A percentile compares a stretch with the other conserved stretches of the same genome.
Evolutionary conservation across 2,797 vertebrate species (phyloP).

Genomic region (Numenius phaeopus): DNA sequence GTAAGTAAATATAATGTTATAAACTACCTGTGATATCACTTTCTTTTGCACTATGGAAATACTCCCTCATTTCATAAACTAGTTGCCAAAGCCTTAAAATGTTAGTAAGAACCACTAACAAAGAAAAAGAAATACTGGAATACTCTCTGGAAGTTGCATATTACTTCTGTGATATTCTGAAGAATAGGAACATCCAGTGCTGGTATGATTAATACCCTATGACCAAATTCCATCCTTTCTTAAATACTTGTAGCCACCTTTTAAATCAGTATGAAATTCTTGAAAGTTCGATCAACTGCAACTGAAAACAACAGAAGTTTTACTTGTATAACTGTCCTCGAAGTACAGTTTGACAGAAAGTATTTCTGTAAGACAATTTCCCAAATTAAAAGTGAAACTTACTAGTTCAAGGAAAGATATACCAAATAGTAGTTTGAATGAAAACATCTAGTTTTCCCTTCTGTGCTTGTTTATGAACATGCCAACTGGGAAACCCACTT

Average conservation of each 20-base stretch:
- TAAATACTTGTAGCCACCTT: background rate
- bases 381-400: background rate
- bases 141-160: background rate
- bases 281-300: background rate
- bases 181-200: background rate
- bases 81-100: background rate
- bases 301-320: background rate
- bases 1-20: background rate
- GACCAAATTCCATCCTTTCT: background rate
- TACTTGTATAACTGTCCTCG: background rate
- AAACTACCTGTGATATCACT: background rate
- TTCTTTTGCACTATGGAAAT: background rate
- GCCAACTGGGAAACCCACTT: conserved; percentile 18
- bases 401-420: background rate
- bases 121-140: background rate
- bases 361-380: background rate
- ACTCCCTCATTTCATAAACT: background rate
- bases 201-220: background rate
- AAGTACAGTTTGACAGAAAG: background rate
- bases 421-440: background rate
- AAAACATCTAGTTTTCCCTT: conserved; percentile 1
- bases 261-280: background rate
- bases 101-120: background rate
- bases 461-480: background rate
- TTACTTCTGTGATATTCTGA: background rate